Evolutionary conservation across 2,888 invertebrate species (phyloP).

Genomic region (Netelia virgata): DNA sequence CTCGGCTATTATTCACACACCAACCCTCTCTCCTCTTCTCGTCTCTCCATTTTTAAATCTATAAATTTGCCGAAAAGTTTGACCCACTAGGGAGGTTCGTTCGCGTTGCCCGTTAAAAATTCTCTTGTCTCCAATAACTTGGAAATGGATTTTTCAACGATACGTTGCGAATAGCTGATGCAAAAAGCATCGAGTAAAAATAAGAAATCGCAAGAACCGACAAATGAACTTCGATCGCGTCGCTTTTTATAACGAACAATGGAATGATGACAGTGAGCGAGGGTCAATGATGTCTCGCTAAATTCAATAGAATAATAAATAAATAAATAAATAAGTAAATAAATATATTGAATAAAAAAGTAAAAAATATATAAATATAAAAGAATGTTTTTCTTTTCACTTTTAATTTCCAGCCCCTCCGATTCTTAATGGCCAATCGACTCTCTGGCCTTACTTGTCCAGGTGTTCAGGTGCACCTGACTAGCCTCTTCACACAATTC

Average conservation of each 20-base stretch:
- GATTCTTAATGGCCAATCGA: slow-evolving; percentile 22
- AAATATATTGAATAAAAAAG: too few species aligned
- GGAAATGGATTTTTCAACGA: neutral
- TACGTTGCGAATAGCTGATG: neutral
- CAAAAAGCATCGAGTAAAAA: too few species aligned
- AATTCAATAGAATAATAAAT: too few species aligned
- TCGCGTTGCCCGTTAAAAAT: neutral
- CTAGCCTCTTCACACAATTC: slow-evolving; percentile 21
- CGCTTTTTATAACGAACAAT: too few species aligned
- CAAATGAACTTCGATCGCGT: too few species aligned
- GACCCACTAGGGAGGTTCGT: neutral
- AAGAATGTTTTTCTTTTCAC: neutral
- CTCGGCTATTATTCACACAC: neutral
- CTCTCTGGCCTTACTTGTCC: slow-evolving; percentile 28
- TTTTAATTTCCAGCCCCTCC: slow-evolving; percentile 22
- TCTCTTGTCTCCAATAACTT: neutral
- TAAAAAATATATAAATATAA: too few species aligned
- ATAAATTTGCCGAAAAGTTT: neutral
- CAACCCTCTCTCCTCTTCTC: neutral
- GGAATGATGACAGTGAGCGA: too few species aligned
- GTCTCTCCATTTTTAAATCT: neutral
- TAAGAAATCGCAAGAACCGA: too few species aligned
- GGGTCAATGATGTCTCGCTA: too few species aligned
- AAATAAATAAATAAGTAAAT: too few species aligned
- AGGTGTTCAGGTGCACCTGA: slow-evolving; percentile 55